phyloP scores from a whole-genome alignment of 2,888 invertebrate species.

The Dinocampus coccinellae region DNA sequence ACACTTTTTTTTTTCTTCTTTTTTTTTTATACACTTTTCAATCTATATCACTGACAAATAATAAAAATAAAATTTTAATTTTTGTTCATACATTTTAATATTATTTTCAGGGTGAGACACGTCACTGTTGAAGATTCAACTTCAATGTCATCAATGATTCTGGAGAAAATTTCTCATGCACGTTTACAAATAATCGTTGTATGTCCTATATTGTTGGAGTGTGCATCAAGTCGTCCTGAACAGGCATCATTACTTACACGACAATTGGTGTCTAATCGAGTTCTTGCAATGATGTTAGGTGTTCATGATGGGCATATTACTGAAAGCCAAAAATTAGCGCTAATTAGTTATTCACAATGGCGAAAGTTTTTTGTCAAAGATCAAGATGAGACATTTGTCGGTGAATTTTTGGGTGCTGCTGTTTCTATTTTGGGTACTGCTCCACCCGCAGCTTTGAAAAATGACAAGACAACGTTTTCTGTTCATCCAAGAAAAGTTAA shows the following conservation, averaged over 20 bases:
- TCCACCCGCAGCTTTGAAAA: conserved; percentile 51
- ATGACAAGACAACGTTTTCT: conserved; percentile 78
- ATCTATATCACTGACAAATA: too few species aligned
- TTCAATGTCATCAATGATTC: conserved; percentile 69
- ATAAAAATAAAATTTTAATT: not conserved
- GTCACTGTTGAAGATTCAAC: conserved; percentile 80
- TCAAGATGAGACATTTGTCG: conserved; percentile 87
- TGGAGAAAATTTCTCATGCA: conserved; percentile 75
- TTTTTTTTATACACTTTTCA: too few species aligned
- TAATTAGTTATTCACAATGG: conserved; percentile 84
- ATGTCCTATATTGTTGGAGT: conserved; percentile 81
- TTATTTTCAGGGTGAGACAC: conserved; percentile 77
- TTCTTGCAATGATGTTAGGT: conserved; percentile 85
- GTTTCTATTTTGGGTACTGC: conserved; percentile 79
- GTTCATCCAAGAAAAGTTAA: conserved; percentile 83
- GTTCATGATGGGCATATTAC: conserved; percentile 81
- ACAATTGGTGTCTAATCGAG: conserved; percentile 78
- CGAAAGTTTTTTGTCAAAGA: conserved; percentile 84
- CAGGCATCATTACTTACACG: conserved; percentile 72
- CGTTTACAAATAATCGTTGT: conserved; percentile 85
- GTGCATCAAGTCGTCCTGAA: conserved; percentile 72
- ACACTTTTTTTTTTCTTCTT: not conserved
- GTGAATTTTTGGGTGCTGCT: conserved; percentile 86
- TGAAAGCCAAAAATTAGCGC: conserved; percentile 77
- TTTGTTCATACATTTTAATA: not conserved